These are phyloP conservation scores for Siderastrea siderea DNA, from an alignment of 92 coral and sea anemone species.

Conservation along the genomic window DNA sequence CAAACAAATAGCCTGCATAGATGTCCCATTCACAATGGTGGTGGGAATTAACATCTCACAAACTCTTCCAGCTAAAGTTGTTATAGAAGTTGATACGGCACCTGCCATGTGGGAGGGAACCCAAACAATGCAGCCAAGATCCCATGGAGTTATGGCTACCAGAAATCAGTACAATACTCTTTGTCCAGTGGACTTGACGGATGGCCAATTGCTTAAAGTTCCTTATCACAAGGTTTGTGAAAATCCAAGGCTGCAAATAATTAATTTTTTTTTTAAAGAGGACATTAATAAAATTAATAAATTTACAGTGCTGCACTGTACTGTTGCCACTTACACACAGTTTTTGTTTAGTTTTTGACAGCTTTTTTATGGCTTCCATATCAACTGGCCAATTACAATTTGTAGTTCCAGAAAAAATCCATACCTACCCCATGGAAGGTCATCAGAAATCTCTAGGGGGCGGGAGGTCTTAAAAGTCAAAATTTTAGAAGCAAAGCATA, in stretches of 20 bases:
- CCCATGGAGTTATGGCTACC: conserved; percentile 27
- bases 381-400: too few species aligned
- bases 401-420: too few species aligned
- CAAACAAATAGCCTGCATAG: conserved; percentile 68
- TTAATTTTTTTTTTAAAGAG: not conserved
- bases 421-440: too few species aligned
- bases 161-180: conserved; percentile 58
- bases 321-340: too few species aligned
- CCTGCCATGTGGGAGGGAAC: conserved; percentile 73
- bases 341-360: too few species aligned
- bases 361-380: too few species aligned
- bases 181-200: conserved; percentile 66
- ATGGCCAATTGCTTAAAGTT: conserved; percentile 59
- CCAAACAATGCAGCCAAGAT: conserved; percentile 39
- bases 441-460: too few species aligned
- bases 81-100: conserved; percentile 71
- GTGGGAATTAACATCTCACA: conserved; percentile 68
- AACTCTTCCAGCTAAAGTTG: conserved; percentile 46
- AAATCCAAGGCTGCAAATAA: not conserved
- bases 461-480: too few species aligned
- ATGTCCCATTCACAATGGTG: conserved; percentile 72
- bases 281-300: too few species aligned
- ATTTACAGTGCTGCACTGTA: too few species aligned
- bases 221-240: conserved; percentile 77
- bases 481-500: too few species aligned